phyloP scores from a whole-genome alignment of 1,140 invertebrate genomes.

The Eurosta solidaginis region DNA sequence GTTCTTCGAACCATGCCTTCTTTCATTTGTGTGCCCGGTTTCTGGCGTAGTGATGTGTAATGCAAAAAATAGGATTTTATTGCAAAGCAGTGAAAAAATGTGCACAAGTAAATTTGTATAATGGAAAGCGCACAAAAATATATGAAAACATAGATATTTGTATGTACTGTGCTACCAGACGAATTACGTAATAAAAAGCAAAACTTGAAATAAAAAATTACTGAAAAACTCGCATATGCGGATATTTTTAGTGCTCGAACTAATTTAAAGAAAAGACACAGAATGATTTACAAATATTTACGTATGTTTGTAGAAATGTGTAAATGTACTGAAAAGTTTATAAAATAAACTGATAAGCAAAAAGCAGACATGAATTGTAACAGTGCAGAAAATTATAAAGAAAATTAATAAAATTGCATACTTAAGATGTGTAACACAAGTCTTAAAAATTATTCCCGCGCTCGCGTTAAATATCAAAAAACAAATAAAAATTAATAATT shows the following conservation, averaged over 20 bases:
- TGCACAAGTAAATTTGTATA: neutral
- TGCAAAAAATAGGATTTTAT: neutral
- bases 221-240: neutral
- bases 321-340: neutral
- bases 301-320: neutral
- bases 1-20: neutral
- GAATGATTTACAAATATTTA: neutral
- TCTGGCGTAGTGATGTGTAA: slow-evolving; percentile 5
- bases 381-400: neutral
- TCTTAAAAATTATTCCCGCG: neutral
- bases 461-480: neutral
- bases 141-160: neutral
- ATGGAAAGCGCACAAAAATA: neutral
- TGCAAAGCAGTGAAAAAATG: slow-evolving; percentile 21
- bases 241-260: neutral
- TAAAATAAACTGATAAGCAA: neutral
- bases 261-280: slow-evolving; percentile 5
- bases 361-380: neutral
- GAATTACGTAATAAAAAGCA: slow-evolving; percentile 30
- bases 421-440: neutral
- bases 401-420: neutral
- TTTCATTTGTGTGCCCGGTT: neutral
- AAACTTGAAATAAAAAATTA: neutral
- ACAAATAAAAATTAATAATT: neutral
- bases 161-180: neutral